A percentile compares a stretch with the other conserved stretches of the same genome.
Evolutionary conservation across 2,113 vertebrate genomes (phyloP).

Genomic region (Pao palembangensis): DNA sequence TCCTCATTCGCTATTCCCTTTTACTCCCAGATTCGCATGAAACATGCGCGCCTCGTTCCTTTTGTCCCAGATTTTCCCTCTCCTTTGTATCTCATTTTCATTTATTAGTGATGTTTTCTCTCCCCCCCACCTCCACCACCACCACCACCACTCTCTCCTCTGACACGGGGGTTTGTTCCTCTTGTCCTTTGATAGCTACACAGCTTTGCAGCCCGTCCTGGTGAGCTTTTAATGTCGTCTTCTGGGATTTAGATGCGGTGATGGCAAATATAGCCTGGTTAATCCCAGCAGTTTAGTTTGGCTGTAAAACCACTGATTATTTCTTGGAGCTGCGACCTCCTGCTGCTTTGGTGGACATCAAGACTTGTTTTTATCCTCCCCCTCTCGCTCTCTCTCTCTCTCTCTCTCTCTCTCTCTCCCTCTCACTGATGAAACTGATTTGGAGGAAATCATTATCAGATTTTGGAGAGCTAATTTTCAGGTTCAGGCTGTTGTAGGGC

Average conservation of each 20-base stretch:
- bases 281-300: constrained; percentile 52
- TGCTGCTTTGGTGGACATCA: constrained; percentile 46
- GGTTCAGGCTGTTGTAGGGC: constrained; percentile 46
- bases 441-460: constrained; percentile 52
- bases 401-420: constrained; percentile 4
- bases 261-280: constrained; percentile 42
- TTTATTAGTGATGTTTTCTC: constrained; percentile 76
- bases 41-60: constrained; percentile 56
- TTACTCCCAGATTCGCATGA: constrained; percentile 55
- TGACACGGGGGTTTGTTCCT: constrained; percentile 54
- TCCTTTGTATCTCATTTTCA: constrained; percentile 69
- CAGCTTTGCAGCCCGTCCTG: constrained; percentile 43
- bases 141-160: constrained; percentile 14
- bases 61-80: constrained; percentile 66
- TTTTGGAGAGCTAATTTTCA: constrained; percentile 61
- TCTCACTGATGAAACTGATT: constrained; percentile 52
- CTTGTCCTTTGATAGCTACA: constrained; percentile 59
- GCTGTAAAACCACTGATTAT: constrained; percentile 34
- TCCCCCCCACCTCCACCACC: constrained; percentile 18
- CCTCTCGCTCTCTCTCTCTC: neutral
- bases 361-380: constrained; percentile 39
- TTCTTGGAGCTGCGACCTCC: constrained; percentile 41
- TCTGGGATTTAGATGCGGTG: constrained; percentile 48
- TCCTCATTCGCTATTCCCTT: constrained; percentile 74
- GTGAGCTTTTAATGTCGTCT: constrained; percentile 61